Evolutionary conservation across 2,113 vertebrate species (phyloP).

Genomic region (Dolichallabes microphthalmus): DNA sequence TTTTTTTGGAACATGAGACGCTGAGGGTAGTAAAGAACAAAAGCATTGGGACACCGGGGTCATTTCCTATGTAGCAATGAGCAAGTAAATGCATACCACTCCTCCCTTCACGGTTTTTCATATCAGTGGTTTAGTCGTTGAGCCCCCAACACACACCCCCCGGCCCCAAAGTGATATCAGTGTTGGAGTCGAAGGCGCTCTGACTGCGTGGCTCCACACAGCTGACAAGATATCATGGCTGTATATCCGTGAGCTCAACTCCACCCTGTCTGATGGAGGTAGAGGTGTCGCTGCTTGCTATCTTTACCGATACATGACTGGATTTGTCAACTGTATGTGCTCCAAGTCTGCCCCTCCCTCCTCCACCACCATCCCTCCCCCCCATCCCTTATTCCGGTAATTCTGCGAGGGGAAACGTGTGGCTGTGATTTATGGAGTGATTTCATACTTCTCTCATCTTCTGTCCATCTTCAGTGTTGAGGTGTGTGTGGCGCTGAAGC

Average conservation of each 20-base stretch:
- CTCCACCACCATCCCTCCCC: too few relatives aligned
- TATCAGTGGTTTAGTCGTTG: slow-evolving; percentile 11
- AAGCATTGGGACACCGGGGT: slow-evolving; percentile 18
- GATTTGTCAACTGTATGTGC: slow-evolving; percentile 24
- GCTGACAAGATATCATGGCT: slow-evolving; percentile 22
- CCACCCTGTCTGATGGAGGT: slow-evolving; percentile 40
- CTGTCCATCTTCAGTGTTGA: not conserved
- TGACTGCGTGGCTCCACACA: slow-evolving; percentile 32
- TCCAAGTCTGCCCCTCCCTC: not conserved
- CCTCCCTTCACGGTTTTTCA: not conserved
- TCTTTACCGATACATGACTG: slow-evolving; percentile 29
- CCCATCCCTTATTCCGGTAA: not conserved
- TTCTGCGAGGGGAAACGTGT: not conserved
- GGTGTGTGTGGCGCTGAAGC: slow-evolving; percentile 32
- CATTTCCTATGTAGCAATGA: slow-evolving; percentile 29
- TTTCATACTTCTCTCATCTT: slow-evolving; percentile 6
- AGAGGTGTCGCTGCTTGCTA: slow-evolving; percentile 39
- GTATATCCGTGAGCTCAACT: slow-evolving; percentile 37
- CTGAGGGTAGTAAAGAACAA: slow-evolving; percentile 6
- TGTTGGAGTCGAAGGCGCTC: slow-evolving; percentile 33
- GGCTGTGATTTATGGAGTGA: slow-evolving; percentile 3
- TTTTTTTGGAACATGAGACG: slow-evolving; percentile 23
- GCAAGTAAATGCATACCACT: not conserved
- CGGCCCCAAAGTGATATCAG: slow-evolving; percentile 13
- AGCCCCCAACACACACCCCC: not conserved